phyloP scores from a whole-genome alignment of 2,888 invertebrate genomes.

The Drosophila niveifrons region DNA sequence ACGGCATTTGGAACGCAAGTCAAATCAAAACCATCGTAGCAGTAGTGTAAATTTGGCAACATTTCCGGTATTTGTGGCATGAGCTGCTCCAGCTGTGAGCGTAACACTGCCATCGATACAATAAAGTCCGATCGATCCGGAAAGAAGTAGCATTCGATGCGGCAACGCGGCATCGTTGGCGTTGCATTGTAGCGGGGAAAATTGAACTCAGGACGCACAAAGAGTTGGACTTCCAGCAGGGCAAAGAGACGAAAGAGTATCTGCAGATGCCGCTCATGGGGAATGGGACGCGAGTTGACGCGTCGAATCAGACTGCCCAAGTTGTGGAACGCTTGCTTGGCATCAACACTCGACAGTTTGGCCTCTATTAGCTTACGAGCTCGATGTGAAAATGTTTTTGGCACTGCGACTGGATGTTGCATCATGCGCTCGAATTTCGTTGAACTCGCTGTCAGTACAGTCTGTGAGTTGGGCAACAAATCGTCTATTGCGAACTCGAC shows the following conservation, averaged over 20 bases:
- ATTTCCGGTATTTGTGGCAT: background rate
- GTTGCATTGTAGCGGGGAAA: background rate
- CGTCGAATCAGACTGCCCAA: conserved; percentile 7
- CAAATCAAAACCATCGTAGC: conserved; percentile 30
- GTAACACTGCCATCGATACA: conserved; percentile 5
- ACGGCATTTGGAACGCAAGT: conserved; percentile 15
- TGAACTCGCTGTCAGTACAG: background rate
- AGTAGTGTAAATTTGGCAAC: conserved; percentile 2
- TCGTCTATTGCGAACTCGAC: background rate
- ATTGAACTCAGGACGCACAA: conserved; percentile 7
- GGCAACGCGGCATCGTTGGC: conserved; percentile 5
- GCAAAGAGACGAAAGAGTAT: conserved; percentile 31
- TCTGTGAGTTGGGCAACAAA: background rate
- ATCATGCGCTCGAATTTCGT: background rate
- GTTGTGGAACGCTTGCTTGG: conserved; percentile 17
- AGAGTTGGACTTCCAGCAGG: conserved; percentile 31
- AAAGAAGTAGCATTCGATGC: conserved; percentile 36
- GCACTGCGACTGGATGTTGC: background rate
- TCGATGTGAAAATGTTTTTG: background rate
- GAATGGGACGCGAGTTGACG: conserved; percentile 21
- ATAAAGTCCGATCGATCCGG: conserved; percentile 35
- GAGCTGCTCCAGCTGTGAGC: conserved; percentile 1
- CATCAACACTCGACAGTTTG: background rate
- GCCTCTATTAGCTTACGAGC: background rate
- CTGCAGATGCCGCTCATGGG: conserved; percentile 10